phyloP scores from a whole-genome alignment of 2,113 vertebrate genomes.

The Rhinogobius similis region DNA sequence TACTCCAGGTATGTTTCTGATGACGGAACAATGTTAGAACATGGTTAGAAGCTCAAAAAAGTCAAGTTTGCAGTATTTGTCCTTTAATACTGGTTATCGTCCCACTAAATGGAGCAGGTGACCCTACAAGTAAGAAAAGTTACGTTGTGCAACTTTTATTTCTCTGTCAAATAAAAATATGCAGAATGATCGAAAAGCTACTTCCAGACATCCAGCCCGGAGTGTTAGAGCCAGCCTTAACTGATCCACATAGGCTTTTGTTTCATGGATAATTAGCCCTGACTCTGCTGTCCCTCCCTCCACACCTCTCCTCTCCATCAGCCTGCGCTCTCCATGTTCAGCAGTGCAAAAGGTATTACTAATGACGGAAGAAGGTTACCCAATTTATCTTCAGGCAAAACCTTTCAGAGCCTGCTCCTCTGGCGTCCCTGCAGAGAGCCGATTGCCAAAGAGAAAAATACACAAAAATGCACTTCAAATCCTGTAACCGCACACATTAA shows the following conservation, averaged over 20 bases:
- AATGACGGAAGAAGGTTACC: constrained; percentile 83
- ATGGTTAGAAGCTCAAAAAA: too few species aligned
- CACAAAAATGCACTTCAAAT: constrained; percentile 22
- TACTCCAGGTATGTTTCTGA: too few species aligned
- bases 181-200: neutral
- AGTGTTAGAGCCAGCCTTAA: constrained; percentile 59
- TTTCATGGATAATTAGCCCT: constrained; percentile 81
- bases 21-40: too few species aligned
- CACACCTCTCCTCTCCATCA: constrained; percentile 46
- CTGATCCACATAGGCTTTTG: constrained; percentile 75
- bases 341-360: constrained; percentile 77
- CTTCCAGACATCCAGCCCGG: constrained; percentile 33
- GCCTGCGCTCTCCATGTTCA: constrained; percentile 59
- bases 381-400: constrained; percentile 81
- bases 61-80: too few species aligned
- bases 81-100: too few species aligned
- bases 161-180: neutral
- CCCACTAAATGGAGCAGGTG: too few species aligned
- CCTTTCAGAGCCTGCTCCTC: constrained; percentile 61
- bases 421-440: constrained; percentile 51
- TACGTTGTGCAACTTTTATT: too few species aligned
- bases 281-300: constrained; percentile 48
- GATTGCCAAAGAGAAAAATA: constrained; percentile 33
- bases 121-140: too few species aligned
- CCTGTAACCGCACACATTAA: constrained; percentile 11